phyloP scores from a whole-genome alignment of 1,140 invertebrate species.

The Geopemphigus sp. region DNA sequence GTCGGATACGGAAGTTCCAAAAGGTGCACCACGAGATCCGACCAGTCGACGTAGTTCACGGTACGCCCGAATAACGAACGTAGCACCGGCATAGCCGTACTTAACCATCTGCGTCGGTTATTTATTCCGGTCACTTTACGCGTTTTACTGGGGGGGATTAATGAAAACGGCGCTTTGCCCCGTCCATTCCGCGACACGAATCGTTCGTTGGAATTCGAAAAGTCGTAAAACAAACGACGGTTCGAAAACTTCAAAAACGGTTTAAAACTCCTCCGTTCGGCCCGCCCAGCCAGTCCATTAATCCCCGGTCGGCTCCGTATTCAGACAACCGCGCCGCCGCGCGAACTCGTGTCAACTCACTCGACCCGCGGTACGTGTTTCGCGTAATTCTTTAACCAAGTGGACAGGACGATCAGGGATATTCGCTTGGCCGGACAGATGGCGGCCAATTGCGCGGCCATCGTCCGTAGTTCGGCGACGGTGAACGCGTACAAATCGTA shows the following conservation, averaged over 20 bases:
- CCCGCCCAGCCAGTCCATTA: too few species aligned
- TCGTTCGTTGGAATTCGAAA: too few species aligned
- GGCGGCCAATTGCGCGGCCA: background rate
- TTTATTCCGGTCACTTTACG: too few species aligned
- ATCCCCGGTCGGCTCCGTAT: background rate
- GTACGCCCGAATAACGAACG: slow-evolving; percentile 6
- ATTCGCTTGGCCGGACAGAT: slow-evolving; percentile 1
- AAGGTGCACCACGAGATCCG: slow-evolving; percentile 8
- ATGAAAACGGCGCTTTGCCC: too few species aligned
- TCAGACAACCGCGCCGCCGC: too few species aligned
- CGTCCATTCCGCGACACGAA: too few species aligned
- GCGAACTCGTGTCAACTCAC: too few species aligned
- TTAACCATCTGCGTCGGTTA: background rate
- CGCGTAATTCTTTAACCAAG: background rate
- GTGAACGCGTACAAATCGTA: background rate
- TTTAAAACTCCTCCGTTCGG: too few species aligned
- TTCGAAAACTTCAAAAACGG: too few species aligned
- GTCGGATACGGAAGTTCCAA: slow-evolving; percentile 11
- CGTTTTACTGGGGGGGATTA: too few species aligned
- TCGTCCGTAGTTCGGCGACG: background rate
- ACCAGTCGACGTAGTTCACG: slow-evolving; percentile 18
- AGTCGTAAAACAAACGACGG: too few species aligned
- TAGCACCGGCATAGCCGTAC: background rate
- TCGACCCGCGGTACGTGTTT: background rate
- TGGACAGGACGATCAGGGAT: background rate